Evolutionary conservation across 2,113 vertebrate genomes (phyloP).

Genomic region (Uria lomvia): DNA sequence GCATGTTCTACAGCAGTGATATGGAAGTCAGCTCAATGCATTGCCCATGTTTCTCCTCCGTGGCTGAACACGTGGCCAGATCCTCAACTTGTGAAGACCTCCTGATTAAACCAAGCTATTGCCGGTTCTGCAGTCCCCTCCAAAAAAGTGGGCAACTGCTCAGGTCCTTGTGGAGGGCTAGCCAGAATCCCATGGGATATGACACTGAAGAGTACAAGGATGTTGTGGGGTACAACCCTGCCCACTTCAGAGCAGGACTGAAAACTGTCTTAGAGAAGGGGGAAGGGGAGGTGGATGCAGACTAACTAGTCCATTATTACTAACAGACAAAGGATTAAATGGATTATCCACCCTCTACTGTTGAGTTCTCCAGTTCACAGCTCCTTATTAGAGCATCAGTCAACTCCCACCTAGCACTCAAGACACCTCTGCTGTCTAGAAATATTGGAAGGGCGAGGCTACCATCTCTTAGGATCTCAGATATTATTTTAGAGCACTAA

Average conservation of each 20-base stretch:
- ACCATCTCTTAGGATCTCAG: neutral
- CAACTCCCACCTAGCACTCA: neutral
- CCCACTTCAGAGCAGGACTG: neutral
- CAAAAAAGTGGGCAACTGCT: neutral
- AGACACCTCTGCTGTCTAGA: neutral
- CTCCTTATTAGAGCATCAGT: neutral
- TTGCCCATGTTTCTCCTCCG: neutral
- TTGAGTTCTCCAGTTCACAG: neutral
- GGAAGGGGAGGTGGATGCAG: neutral
- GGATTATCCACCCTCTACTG: neutral
- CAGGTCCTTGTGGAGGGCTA: neutral
- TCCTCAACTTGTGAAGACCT: neutral
- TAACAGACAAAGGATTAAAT: neutral
- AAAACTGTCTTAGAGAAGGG: neutral
- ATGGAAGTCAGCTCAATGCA: neutral
- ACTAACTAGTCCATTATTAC: neutral
- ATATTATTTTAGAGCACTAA: neutral
- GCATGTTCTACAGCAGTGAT: neutral
- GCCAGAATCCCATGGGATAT: neutral
- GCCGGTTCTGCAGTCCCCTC: neutral
- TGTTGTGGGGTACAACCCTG: neutral
- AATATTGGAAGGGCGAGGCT: neutral
- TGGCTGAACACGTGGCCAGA: neutral
- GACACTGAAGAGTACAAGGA: neutral
- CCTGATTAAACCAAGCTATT: neutral